phyloP scores from a whole-genome alignment of 2,888 invertebrate genomes.

The Chalcis sispes region DNA sequence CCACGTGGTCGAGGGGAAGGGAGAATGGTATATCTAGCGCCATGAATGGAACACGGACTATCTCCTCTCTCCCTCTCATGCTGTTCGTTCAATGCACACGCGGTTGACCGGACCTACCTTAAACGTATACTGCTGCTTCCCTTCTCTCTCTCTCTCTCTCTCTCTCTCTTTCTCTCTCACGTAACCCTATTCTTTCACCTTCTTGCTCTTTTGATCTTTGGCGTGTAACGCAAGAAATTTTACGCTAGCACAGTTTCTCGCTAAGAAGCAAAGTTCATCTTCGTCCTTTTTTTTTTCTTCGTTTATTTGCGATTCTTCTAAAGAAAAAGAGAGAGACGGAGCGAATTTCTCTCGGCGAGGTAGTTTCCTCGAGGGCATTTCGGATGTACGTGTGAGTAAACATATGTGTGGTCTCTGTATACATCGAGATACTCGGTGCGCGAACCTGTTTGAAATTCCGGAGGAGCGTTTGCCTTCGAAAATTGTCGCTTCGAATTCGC shows the following conservation, averaged over 20 bases:
- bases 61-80: constrained; percentile 25
- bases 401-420: no score
- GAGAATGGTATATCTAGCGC: neutral
- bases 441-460: constrained; percentile 35
- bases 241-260: no score
- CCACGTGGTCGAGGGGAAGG: neutral
- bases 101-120: no score
- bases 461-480: constrained; percentile 10
- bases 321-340: no score
- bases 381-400: neutral
- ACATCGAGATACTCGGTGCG: no score
- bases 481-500: constrained; percentile 28
- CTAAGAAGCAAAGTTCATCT: no score
- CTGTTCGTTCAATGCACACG: no score
- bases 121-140: constrained; percentile 14
- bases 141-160: neutral
- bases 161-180: constrained; percentile 26
- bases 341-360: no score
- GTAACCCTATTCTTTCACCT: neutral
- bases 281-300: neutral
- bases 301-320: no score
- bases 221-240: no score
- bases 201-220: neutral
- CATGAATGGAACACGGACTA: constrained; percentile 40
- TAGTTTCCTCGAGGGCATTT: neutral